Conservation (phyloP, 2,888 invertebrate genomes). For the Eristalis arbustorum region DNA sequence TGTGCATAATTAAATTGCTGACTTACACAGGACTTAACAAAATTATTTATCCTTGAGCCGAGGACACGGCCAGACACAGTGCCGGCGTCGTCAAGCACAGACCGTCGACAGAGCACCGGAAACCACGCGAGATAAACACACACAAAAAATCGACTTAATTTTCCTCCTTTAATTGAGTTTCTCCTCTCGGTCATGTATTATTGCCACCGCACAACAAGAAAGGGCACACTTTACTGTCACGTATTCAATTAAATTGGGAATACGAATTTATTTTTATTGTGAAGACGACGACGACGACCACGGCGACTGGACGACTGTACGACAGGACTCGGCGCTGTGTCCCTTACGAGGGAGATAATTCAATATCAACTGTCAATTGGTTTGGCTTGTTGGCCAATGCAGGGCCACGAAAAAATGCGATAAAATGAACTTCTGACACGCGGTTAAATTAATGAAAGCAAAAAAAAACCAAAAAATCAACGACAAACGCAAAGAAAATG, state of each 20-base stretch:
- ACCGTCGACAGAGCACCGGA: not conserved
- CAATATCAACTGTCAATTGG: conserved; percentile 67
- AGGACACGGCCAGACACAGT: not conserved
- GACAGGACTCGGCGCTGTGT: not conserved
- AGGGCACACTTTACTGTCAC: conserved; percentile 51
- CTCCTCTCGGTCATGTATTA: conserved; percentile 19
- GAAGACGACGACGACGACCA: not conserved
- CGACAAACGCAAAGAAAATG: not conserved
- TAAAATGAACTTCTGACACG: conserved; percentile 32
- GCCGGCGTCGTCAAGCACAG: not conserved
- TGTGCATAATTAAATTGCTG: not conserved
- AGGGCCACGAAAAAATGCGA: conserved; percentile 22
- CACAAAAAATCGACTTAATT: conserved; percentile 44
- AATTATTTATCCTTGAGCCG: conserved; percentile 55
- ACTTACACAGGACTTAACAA: conserved; percentile 45
- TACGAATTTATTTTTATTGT: conserved; percentile 50
- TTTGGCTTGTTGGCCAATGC: conserved; percentile 39
- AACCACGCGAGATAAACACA: conserved; percentile 44
- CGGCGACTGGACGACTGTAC: not conserved
- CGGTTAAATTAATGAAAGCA: conserved; percentile 30
- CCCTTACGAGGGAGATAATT: conserved; percentile 49
- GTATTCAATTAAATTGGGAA: conserved; percentile 62
- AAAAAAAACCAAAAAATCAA: not conserved
- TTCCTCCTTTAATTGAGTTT: conserved; percentile 51
- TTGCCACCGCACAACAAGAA: conserved; percentile 29